Percentiles rank a stretch among this genome's conserved stretches.
These are phyloP conservation scores for Thecophora atra DNA, from an alignment of 2,888 invertebrate species.

Conservation along the genomic window DNA sequence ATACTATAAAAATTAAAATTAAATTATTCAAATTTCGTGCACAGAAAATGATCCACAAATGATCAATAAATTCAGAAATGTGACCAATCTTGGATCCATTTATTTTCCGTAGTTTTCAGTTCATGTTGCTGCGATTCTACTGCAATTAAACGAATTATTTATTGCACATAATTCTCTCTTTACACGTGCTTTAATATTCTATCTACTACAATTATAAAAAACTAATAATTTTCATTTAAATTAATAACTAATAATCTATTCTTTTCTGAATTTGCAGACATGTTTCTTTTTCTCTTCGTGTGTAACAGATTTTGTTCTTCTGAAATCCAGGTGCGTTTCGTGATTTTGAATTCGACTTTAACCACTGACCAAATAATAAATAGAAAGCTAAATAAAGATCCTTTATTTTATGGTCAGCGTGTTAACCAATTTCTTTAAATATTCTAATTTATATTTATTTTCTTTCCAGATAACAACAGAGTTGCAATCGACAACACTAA, in stretches of 20 bases:
- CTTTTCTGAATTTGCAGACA: constrained; percentile 58
- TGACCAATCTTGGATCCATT: too few species aligned
- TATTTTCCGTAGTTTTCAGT: too few species aligned
- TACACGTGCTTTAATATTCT: neutral
- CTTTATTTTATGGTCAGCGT: too few species aligned
- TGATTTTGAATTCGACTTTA: constrained; percentile 33
- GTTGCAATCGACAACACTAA: constrained; percentile 53
- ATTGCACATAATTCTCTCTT: too few species aligned
- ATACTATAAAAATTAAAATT: too few species aligned
- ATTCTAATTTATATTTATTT: constrained; percentile 4
- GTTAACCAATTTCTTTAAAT: neutral
- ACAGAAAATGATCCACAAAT: too few species aligned
- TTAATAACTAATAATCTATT: constrained; percentile 11
- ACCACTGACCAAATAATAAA: too few species aligned
- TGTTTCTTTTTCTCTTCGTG: constrained; percentile 61
- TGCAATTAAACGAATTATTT: too few species aligned
- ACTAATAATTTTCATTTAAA: neutral
- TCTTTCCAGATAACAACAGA: constrained; percentile 55
- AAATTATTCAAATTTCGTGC: too few species aligned
- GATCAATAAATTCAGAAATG: too few species aligned
- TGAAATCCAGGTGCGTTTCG: constrained; percentile 61
- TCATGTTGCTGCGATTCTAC: too few species aligned
- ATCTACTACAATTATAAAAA: neutral
- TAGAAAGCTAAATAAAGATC: too few species aligned
- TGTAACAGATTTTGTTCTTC: constrained; percentile 60